A percentile compares a stretch with the other conserved stretches of the same genome.
Conservation (phyloP, 2,113 vertebrate genomes). For the Nesospiza acunhae region DNA sequence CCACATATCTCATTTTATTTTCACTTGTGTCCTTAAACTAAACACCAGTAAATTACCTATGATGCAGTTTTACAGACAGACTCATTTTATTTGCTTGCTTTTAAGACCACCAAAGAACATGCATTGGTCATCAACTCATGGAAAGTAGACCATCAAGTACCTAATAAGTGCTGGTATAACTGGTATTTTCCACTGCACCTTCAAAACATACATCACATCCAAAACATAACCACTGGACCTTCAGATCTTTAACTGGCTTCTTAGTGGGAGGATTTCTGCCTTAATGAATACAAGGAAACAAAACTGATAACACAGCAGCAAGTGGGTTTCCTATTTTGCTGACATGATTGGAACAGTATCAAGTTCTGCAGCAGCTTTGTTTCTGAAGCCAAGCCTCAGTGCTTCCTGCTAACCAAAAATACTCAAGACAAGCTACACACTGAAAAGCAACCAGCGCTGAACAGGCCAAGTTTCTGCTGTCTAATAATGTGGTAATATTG, state of each 20-base stretch:
- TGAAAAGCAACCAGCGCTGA: not conserved
- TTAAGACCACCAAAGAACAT: not conserved
- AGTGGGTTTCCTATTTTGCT: slow-evolving; percentile 49
- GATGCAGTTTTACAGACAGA: not conserved
- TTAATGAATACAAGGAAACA: slow-evolving; percentile 22
- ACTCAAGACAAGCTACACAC: not conserved
- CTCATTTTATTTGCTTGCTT: not conserved
- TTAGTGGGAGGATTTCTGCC: slow-evolving; percentile 20
- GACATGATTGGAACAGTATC: slow-evolving; percentile 7
- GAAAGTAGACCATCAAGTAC: not conserved
- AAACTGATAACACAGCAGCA: slow-evolving; percentile 38
- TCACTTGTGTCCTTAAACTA: not conserved
- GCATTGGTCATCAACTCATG: not conserved
- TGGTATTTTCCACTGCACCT: not conserved
- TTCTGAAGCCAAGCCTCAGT: slow-evolving; percentile 28
- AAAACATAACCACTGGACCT: not conserved
- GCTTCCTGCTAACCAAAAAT: slow-evolving; percentile 29
- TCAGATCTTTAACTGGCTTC: not conserved
- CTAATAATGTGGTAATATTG: slow-evolving; percentile 2
- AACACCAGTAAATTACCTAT: not conserved
- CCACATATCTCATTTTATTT: not conserved
- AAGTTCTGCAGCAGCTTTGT: slow-evolving; percentile 7
- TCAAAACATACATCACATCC: not conserved
- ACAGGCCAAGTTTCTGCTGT: slow-evolving; percentile 13
- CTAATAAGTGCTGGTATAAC: not conserved